Percentiles rank a stretch among this genome's conserved stretches.
These are phyloP conservation scores for Argyresthia goedartella DNA, from an alignment of 2,888 invertebrate species.

Conservation along the genomic window DNA sequence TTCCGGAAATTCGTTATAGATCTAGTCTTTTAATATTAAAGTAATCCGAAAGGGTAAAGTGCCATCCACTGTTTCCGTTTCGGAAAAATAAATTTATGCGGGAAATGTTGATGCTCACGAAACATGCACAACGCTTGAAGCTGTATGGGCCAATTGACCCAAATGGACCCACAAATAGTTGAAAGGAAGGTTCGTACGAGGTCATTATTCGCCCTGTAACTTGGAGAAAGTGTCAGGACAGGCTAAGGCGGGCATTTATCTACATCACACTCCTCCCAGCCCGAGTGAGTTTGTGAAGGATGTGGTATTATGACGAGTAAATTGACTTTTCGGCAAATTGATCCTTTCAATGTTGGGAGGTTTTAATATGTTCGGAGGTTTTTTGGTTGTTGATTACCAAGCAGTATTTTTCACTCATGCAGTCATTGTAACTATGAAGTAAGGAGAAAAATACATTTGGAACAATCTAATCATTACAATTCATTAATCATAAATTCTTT, in stretches of 20 bases:
- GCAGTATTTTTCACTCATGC: too few relatives aligned
- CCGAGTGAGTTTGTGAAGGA: conserved; percentile 24
- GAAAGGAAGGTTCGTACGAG: conserved; percentile 47
- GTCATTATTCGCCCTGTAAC: conserved; percentile 61
- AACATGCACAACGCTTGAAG: conserved; percentile 47
- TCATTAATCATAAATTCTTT: too few relatives aligned
- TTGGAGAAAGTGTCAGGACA: conserved; percentile 57
- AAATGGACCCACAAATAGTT: conserved; percentile 66
- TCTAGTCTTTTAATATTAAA: not conserved
- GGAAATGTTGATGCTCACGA: conserved; percentile 32
- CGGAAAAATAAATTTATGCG: conserved; percentile 45
- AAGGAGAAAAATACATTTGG: too few relatives aligned
- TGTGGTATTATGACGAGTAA: conserved; percentile 32
- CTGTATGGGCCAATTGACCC: conserved; percentile 45
- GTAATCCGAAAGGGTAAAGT: not conserved
- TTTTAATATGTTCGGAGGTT: not conserved
- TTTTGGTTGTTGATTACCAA: too few relatives aligned
- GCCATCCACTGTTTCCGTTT: conserved; percentile 10
- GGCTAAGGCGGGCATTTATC: conserved; percentile 57
- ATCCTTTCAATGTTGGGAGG: not conserved
- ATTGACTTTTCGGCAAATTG: conserved; percentile 39
- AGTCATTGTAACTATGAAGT: too few relatives aligned
- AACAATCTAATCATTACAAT: too few relatives aligned
- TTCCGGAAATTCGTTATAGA: conserved; percentile 8
- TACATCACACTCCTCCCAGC: conserved; percentile 55